Evolutionary conservation across 2,113 vertebrate species (phyloP), one percentile per base, ranked within the genome.

Genomic region (Pandion haliaetus): DNA sequence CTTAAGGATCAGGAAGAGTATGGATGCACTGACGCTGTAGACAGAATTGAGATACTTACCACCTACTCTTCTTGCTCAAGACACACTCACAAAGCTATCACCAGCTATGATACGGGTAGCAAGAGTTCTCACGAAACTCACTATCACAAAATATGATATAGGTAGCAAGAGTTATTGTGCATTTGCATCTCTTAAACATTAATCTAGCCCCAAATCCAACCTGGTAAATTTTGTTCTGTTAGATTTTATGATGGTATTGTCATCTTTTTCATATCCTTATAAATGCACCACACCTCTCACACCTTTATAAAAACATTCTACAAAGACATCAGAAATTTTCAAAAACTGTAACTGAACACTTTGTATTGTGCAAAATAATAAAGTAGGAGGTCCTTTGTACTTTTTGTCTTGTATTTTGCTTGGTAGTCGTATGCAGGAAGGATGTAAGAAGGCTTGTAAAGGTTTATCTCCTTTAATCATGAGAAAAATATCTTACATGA

Each of bases 211-310:
- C 3, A 83, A 80, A 83, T 69, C 10, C 24, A 52, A 3, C 20
- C 54, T 65, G 9, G 1, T 55, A 61, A 86, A 45, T 6, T 44
- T 61, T 2, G 1, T 63, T 49, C 19, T 12, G 14, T 38, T 71
- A n/a, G 17, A 57, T 81, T 86, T 82, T 83, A 42, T 47, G 5
- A 34, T 62, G 5, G 29, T 29, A 55, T 10, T 40, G 4, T 61
- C 0, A 9, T 23, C 2, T 38, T 69, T 20, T 52, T 14, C 14
- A 21, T 55, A n/a, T 63, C 85, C 54, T 71, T 74, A 26, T 49
- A 74, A 84, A 82, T 54, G 18, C 0, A 2, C 11, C 16, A 24
- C 1, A 2, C 5, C 0, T 0, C 31, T 82, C 16, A 40, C 28
- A 45, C 6, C 6, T 77, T 83, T 77, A 23, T 40, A 69, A 72